Conservation (phyloP, 2,113 vertebrate genomes). For the Poecile atricapillus region DNA sequence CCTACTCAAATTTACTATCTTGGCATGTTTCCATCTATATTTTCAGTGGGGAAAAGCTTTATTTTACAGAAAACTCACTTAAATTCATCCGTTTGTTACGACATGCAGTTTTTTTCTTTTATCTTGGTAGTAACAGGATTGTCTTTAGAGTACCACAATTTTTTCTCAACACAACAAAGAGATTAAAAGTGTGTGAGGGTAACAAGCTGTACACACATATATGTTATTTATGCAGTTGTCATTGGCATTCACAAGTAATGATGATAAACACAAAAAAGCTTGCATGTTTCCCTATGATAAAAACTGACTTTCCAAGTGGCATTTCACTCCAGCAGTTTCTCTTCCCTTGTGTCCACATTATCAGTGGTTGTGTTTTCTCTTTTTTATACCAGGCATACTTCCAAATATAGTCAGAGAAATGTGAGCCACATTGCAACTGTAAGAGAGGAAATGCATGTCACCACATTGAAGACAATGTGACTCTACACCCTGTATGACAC, state of each 20-base stretch:
- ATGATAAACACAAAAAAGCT: neutral
- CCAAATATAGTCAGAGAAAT: slow-evolving; percentile 14
- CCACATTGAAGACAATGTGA: neutral
- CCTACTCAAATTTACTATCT: neutral
- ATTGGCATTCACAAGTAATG: neutral
- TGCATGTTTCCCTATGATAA: slow-evolving; percentile 24
- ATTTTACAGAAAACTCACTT: neutral
- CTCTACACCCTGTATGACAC: neutral
- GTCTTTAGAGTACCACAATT: neutral
- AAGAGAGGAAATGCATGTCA: neutral
- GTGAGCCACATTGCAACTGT: neutral
- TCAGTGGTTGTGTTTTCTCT: neutral
- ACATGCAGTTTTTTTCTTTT: neutral
- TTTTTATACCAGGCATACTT: neutral
- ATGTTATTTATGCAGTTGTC: neutral
- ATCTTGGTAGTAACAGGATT: neutral
- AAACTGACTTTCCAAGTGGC: neutral
- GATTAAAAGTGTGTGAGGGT: neutral
- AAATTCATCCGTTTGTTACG: neutral
- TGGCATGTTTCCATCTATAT: neutral
- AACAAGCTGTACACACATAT: neutral
- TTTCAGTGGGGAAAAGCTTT: neutral
- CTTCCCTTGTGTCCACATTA: neutral
- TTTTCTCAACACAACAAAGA: neutral
- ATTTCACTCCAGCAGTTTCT: neutral